Evolutionary conservation across 2,888 invertebrate species (phyloP).

Genomic region (Stomorhina lunata): DNA sequence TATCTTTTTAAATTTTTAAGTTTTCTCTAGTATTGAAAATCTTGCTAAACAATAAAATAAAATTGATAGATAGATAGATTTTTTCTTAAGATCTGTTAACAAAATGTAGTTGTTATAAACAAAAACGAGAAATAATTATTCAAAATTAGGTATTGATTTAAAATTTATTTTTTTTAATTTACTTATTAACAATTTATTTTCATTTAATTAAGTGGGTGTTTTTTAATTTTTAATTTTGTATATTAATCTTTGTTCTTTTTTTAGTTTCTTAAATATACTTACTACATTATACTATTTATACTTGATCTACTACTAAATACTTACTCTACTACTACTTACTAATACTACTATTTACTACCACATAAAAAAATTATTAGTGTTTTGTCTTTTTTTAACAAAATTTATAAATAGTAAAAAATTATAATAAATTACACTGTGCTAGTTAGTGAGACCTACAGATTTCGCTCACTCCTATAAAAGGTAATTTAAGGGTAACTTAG

Average conservation of each 20-base stretch:
- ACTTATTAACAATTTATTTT: slow-evolving; percentile 13
- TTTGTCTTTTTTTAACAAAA: neutral
- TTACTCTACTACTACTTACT: slow-evolving; percentile 40
- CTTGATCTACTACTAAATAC: slow-evolving; percentile 38
- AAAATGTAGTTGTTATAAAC: no score
- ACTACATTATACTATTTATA: slow-evolving; percentile 52
- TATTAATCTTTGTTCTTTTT: slow-evolving; percentile 40
- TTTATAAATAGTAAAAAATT: neutral
- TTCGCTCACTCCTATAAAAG: no score
- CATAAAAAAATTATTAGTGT: neutral
- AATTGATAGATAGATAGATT: no score
- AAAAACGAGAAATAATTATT: no score
- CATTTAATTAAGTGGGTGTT: slow-evolving; percentile 25
- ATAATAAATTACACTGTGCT: no score
- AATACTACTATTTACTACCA: slow-evolving; percentile 28
- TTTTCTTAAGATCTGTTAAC: no score
- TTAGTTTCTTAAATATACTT: slow-evolving; percentile 28
- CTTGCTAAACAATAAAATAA: neutral
- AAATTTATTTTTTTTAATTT: slow-evolving; percentile 13
- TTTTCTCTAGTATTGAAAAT: neutral
- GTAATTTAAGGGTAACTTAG: no score
- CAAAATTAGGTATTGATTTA: no score
- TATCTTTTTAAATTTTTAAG: neutral
- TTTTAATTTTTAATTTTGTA: slow-evolving; percentile 33
- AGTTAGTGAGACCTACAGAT: no score